A percentile compares a stretch with the other conserved stretches of the same genome.
Conservation (phyloP, 2,113 vertebrate genomes). For the Tyrannus savana region DNA sequence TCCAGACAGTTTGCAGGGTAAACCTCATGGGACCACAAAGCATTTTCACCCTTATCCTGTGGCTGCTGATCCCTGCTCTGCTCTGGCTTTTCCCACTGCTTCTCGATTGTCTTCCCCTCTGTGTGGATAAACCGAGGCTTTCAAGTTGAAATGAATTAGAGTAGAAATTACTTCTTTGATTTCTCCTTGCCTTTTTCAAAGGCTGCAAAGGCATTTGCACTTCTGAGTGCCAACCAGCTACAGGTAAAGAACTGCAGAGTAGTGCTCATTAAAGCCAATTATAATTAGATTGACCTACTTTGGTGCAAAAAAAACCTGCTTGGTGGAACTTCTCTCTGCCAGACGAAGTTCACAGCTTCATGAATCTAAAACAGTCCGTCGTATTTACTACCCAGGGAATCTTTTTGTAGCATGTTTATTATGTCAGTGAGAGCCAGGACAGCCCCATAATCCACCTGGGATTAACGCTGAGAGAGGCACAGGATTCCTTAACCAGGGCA, state of each 20-base stretch:
- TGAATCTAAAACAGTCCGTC: background rate
- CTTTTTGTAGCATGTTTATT: background rate
- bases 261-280: constrained; percentile 42
- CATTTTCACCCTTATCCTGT: background rate
- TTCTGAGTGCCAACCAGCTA: constrained; percentile 31
- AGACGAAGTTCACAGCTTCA: background rate
- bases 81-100: background rate
- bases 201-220: constrained; percentile 10
- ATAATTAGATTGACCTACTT: constrained; percentile 55
- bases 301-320: background rate
- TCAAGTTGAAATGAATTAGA: background rate
- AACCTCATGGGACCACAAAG: rapidly evolving
- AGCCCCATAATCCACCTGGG: background rate
- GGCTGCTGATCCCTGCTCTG: background rate
- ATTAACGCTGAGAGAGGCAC: background rate
- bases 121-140: background rate
- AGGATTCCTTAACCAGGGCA: background rate
- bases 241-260: constrained; percentile 28
- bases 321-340: background rate
- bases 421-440: background rate
- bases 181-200: background rate
- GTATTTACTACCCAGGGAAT: constrained; percentile 17
- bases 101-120: background rate
- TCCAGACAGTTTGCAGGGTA: background rate
- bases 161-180: constrained; percentile 34